Conservation (phyloP, 1,140 invertebrate species). For the Dreissena rostriformis region DNA sequence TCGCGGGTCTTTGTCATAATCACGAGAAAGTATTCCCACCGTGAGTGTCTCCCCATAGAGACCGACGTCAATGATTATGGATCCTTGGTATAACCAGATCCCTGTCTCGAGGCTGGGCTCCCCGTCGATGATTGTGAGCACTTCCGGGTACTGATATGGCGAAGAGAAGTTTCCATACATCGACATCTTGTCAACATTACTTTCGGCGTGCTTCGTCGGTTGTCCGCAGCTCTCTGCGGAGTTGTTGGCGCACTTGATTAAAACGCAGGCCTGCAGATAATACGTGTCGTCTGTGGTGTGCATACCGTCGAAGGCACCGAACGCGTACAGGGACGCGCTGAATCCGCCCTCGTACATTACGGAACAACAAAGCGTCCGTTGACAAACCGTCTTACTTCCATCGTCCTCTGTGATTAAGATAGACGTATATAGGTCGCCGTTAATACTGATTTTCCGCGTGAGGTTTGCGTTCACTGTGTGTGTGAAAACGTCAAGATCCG, state of each 20-base stretch:
- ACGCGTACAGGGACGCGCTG: conserved; percentile 49
- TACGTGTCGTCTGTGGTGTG: conserved; percentile 47
- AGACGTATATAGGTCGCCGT: conserved; percentile 7
- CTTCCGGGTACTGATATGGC: conserved; percentile 45
- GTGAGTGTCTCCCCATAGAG: conserved; percentile 25
- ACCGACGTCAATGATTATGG: conserved; percentile 39
- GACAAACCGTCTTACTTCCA: conserved; percentile 52
- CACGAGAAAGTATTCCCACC: conserved; percentile 14
- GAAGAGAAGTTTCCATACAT: conserved; percentile 48
- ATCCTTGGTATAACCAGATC: conserved; percentile 30
- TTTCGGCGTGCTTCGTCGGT: conserved; percentile 5
- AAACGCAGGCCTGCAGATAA: conserved; percentile 63
- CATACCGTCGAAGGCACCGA: conserved; percentile 66
- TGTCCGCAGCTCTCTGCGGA: conserved; percentile 27
- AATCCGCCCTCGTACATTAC: conserved; percentile 50
- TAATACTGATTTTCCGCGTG: not conserved
- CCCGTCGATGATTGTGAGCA: conserved; percentile 11
- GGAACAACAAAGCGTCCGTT: conserved; percentile 62
- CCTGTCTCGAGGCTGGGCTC: conserved; percentile 1
- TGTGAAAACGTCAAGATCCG: not conserved
- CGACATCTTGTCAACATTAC: conserved; percentile 41
- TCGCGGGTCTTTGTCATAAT: conserved; percentile 6
- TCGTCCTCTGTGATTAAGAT: not conserved
- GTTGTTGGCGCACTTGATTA: conserved; percentile 61
- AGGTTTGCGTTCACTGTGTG: not conserved